Evolutionary conservation across 2,888 invertebrate species (phyloP), one percentile per base, ranked within the genome.

Genomic region (Globia sparganii): DNA sequence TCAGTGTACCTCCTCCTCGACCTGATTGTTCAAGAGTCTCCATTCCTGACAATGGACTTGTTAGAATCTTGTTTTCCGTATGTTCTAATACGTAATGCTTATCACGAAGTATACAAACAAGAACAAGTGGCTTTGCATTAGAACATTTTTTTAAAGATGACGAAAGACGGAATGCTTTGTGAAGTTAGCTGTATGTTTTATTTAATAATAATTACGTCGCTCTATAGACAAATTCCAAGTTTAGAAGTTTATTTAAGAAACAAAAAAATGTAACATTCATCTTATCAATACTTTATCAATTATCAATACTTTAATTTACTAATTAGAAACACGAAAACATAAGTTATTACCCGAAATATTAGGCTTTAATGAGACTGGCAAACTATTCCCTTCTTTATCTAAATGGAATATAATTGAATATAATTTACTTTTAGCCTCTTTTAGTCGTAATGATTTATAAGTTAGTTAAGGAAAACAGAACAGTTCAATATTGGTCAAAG

Each of bases 11-110:
- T 99, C 75, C 97, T 99, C 53, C 97, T 99, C 5, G 99, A 99
- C 95, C 98, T 99, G 96, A 99, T 99, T 93, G 99, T 99, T 62
- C 99, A 99, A 94, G 99, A 99, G 94, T 99, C 99, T 25, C 99
- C 99, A 25, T 99, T 99, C 96, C 97, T 99, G 40, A 99, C 99
- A 1, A 99, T 99, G 99, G 99, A 99, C 97, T 97, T 99, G 85
- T 96, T 99, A 86, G 99, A 99, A 94, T 99, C 99, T 21, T 99
- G 99, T 95, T 99, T 99, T 95, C 99, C 99, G 0, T 99, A 99
- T 93, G 99, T 99, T 37, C 97, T 99, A 72, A 98, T 99, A 91
- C 97, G 99, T 78, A 99, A 99, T 93, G 99, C 99, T 90, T 99
- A 99, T 97, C 99, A 99, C 94, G 99, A 98, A 90, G 99, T 99